Percentiles rank a stretch among this genome's conserved stretches.
phyloP scores from a whole-genome alignment of 1,140 invertebrate species.

The Ylistrum balloti region DNA sequence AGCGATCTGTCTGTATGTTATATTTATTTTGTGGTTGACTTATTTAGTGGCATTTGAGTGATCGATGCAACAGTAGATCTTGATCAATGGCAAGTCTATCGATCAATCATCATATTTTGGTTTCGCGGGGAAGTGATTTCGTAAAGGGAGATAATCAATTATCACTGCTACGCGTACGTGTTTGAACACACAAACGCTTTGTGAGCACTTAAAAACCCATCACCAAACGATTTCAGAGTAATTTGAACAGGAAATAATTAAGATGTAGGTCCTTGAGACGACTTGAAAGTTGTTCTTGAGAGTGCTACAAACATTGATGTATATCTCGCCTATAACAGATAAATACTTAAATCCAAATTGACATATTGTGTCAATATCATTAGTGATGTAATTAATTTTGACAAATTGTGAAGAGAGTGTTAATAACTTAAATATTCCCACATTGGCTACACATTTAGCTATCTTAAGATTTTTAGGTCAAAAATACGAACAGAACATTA shows the following conservation, averaged over 20 bases:
- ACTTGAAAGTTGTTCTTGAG: not conserved
- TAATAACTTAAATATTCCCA: not conserved
- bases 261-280: not conserved
- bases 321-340: not conserved
- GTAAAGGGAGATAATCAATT: not conserved
- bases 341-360: not conserved
- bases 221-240: not conserved
- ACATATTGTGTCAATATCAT: not conserved
- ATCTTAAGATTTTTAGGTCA: not conserved
- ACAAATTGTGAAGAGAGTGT: not conserved
- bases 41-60: no score
- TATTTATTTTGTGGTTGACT: no score
- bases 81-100: no score
- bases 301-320: not conserved
- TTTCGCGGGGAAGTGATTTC: not conserved
- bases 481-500: not conserved
- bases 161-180: not conserved
- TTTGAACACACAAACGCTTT: not conserved
- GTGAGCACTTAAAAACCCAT: not conserved
- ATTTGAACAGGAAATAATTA: constrained; percentile 30
- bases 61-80: no score
- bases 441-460: not conserved
- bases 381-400: not conserved
- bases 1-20: no score
- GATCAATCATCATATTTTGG: no score